Conservation (phyloP, 1,140 invertebrate genomes). For the Zophobas atratus region DNA sequence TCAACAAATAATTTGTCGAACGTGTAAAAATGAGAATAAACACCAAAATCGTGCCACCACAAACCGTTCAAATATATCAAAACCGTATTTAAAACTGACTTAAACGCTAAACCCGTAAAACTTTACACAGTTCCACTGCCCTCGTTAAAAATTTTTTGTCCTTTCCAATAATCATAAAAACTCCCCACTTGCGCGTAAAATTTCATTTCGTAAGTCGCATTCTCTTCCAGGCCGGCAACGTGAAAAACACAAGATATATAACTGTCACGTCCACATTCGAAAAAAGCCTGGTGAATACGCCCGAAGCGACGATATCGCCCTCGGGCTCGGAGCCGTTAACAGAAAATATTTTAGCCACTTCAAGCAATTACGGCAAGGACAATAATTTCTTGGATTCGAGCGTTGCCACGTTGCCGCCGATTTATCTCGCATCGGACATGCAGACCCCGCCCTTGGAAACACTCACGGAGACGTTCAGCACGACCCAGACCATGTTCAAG, state of each 20-base stretch:
- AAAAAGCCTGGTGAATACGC: constrained; percentile 78
- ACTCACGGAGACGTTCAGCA: constrained; percentile 91
- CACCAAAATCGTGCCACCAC: too few relatives aligned
- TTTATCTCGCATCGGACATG: constrained; percentile 80
- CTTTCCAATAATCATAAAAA: too few relatives aligned
- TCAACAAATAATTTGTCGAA: too few relatives aligned
- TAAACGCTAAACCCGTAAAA: too few relatives aligned
- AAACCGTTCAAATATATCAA: too few relatives aligned
- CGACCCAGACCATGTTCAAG: constrained; percentile 88
- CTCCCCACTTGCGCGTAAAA: not conserved
- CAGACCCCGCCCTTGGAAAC: constrained; percentile 89
- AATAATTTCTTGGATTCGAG: constrained; percentile 81
- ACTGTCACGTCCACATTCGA: constrained; percentile 88
- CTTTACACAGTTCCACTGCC: too few relatives aligned
- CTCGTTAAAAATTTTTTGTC: too few relatives aligned
- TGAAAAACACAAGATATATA: constrained; percentile 89
- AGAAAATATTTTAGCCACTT: constrained; percentile 88
- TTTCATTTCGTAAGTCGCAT: constrained; percentile 29
- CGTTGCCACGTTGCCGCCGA: constrained; percentile 85
- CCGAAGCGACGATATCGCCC: constrained; percentile 70
- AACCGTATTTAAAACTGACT: too few relatives aligned
- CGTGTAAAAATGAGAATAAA: too few relatives aligned
- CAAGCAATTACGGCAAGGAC: constrained; percentile 81
- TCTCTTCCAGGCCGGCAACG: constrained; percentile 82
- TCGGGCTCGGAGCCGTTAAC: constrained; percentile 82